Percentiles rank a stretch among this genome's conserved stretches.
Conservation (phyloP, 2,888 invertebrate genomes). For the Dynastes grantii region DNA sequence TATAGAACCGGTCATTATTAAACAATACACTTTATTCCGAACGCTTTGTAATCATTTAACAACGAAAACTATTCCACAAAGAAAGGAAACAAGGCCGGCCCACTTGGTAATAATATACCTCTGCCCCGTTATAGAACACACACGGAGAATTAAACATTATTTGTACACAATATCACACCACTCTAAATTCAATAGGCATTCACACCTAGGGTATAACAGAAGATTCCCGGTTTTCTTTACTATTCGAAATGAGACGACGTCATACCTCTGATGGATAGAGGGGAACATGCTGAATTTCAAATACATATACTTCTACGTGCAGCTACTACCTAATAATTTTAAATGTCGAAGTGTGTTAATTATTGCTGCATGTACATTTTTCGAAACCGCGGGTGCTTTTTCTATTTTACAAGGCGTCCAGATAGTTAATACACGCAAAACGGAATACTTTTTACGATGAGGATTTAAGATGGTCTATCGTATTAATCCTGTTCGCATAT, state of each 20-base stretch:
- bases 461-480: neutral
- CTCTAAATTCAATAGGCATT: conserved; percentile 51
- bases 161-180: conserved; percentile 56
- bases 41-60: conserved; percentile 2
- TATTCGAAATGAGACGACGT: conserved; percentile 5
- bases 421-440: neutral
- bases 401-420: conserved; percentile 16
- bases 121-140: neutral
- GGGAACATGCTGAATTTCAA: conserved; percentile 19
- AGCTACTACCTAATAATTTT: conserved; percentile 59
- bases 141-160: conserved; percentile 56
- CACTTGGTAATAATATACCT: conserved; percentile 27
- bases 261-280: neutral
- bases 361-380: conserved; percentile 60
- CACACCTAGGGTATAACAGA: conserved; percentile 24
- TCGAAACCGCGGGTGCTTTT: conserved; percentile 62
- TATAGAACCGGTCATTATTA: conserved; percentile 16
- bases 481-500: neutral
- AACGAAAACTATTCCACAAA: conserved; percentile 12
- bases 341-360: conserved; percentile 66
- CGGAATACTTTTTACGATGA: neutral
- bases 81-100: conserved; percentile 31
- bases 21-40: conserved; percentile 18
- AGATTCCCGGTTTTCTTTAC: conserved; percentile 24
- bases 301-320: neutral